Evolutionary conservation across 2,113 vertebrate genomes (phyloP).

Genomic region (Tragelaphus scriptus): DNA sequence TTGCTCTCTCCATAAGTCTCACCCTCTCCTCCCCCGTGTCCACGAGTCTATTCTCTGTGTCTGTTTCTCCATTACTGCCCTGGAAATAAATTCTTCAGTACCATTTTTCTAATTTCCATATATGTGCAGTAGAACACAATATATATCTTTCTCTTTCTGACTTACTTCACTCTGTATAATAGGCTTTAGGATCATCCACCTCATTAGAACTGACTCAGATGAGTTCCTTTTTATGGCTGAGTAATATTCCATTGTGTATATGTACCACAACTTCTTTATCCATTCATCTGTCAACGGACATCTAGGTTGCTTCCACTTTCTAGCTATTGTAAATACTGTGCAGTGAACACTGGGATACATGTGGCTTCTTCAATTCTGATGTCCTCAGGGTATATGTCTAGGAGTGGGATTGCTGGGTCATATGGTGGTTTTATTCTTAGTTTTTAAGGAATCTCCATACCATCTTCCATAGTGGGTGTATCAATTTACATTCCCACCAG

Average conservation of each 20-base stretch:
- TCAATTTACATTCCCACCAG: not conserved
- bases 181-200: not conserved
- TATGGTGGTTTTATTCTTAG: not conserved
- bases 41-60: not conserved
- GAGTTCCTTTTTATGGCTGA: not conserved
- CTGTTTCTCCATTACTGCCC: not conserved
- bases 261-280: not conserved
- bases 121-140: fast-evolving
- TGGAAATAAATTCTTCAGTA: not conserved
- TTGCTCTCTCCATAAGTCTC: not conserved
- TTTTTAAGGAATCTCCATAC: not conserved
- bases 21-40: not conserved
- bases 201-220: not conserved
- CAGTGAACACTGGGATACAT: not conserved
- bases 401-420: not conserved
- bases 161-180: not conserved
- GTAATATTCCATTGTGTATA: not conserved
- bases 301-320: not conserved
- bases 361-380: not conserved
- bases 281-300: not conserved
- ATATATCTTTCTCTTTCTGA: not conserved
- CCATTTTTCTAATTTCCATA: not conserved
- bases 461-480: not conserved
- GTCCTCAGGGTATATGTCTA: not conserved
- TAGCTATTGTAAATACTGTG: not conserved